These are phyloP conservation scores for Cyaniris semiargus DNA, from an alignment of 2,888 invertebrate species.

Conservation along the genomic window DNA sequence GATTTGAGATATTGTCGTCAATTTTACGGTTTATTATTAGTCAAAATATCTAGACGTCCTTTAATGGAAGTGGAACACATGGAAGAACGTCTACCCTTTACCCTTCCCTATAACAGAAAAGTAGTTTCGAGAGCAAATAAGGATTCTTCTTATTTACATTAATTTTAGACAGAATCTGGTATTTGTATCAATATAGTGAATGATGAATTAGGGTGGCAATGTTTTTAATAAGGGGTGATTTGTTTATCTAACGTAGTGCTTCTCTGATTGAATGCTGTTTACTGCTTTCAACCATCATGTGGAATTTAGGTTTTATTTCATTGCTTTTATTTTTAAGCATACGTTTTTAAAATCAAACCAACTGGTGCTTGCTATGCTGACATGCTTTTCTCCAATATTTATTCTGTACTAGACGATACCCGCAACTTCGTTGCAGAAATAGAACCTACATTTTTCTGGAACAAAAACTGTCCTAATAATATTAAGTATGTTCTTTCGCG, in stretches of 20 bases:
- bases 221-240: slow-evolving; percentile 23
- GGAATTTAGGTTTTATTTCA: neutral
- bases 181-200: neutral
- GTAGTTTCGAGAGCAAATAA: neutral
- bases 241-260: slow-evolving; percentile 24
- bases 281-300: neutral
- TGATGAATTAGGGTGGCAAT: slow-evolving; percentile 11
- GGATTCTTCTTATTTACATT: slow-evolving; percentile 6
- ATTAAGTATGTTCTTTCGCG: too few species aligned
- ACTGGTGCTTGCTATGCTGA: too few species aligned
- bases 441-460: too few species aligned
- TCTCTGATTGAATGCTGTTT: slow-evolving; percentile 23
- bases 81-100: neutral
- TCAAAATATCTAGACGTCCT: neutral
- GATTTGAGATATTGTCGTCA: neutral
- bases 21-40: neutral
- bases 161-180: neutral
- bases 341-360: too few species aligned
- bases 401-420: too few species aligned
- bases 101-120: neutral
- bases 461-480: too few species aligned
- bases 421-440: too few species aligned
- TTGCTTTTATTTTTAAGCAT: neutral
- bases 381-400: too few species aligned
- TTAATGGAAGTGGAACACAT: neutral